Evolutionary conservation across 37 sponge, comb jelly and placozoan species (phyloP), one percentile per base, ranked within the genome.

Genomic region (Diacarnus erythraeanus): DNA sequence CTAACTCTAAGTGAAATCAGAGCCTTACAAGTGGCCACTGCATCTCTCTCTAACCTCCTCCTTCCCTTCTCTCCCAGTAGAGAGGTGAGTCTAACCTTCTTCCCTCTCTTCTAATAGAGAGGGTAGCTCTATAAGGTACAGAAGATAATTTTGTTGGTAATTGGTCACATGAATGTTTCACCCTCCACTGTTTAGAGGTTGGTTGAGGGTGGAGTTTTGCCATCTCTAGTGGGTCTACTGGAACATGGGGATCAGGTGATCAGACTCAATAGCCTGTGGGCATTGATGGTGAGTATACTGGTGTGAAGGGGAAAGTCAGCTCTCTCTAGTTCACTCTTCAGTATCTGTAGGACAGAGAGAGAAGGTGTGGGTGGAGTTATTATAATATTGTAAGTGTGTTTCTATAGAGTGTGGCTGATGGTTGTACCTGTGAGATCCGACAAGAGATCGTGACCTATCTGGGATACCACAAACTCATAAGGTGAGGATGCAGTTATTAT

Each of bases 61-160:
- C 80, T 90, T 20, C 81, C 77, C 51, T 90, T 85, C 73, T 90
- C 86, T 23, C 91, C 91, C 44, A 72, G 82, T 51, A 90, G 86
- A 82, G 79, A 81, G 81, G 88, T 86, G 64, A 26, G 37, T 4
- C 18, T 6, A 47, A 47, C 6, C 51, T 15, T 47, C 51, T 47
- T n/a, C n/a, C n/a, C n/a, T n/a, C n/a, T n/a, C n/a, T n/a, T n/a
- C n/a, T n/a, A n/a, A n/a, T n/a, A n/a, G n/a, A n/a, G n/a, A n/a
- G n/a, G n/a, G n/a, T n/a, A n/a, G n/a, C n/a, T n/a, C n/a, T n/a
- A n/a, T n/a, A n/a, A n/a, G n/a, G n/a, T n/a, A n/a, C n/a, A n/a
- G n/a, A n/a, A n/a, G n/a, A n/a, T n/a, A n/a, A n/a, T n/a, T n/a
- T n/a, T n/a, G n/a, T n/a, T n/a, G n/a, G n/a, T n/a, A n/a, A n/a